Evolutionary conservation across 2,797 vertebrate genomes (phyloP), one percentile per base, ranked within the genome.

Genomic region (Notoglanidium macrostoma): DNA sequence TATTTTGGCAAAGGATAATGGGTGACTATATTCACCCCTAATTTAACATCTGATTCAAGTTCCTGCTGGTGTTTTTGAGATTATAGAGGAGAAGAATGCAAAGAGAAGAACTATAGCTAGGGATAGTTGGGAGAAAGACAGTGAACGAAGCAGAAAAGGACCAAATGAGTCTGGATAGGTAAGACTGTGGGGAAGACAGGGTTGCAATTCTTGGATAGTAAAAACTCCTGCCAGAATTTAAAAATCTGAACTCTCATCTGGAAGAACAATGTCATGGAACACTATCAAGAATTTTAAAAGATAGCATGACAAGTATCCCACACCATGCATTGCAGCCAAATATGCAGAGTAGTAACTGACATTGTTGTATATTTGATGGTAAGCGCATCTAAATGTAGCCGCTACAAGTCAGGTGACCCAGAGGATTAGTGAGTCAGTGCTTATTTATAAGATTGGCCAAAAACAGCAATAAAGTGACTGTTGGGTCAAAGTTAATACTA

Each of bases 251-350:
- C 70, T 72, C 40, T 46, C 3, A 72, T 72, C 21, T 72, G 35
- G 40, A 21, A 72, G 19, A 46, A 44, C 23, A 72, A 72, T 46
- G 35, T 6, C 19, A 35, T 79, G 54, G 40, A 51, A 55, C 51
- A 32, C 7, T 17, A 65, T 29, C 46, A 91, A 78, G 26, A 85
- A 83, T 90, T 86, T 90, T 87, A 85, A 68, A 68, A 70, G 76
- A 88, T 89, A 91, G n/a, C 83, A 90, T 84, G 89, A 93, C 89
- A 88, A 77, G 51, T 80, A 91, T 89, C 49, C 44, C 14, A 44
- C 23, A 70, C 26, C 17, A 44, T 72, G 40, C 19, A 72, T 5
- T 23, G 1, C 40, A 46, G 35, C 19, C 70, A 72, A 23, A 72
- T 72, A 46, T 44, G 40, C 21, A 14, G 26, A 74, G 8, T 17